phyloP scores from a whole-genome alignment of 2,888 invertebrate species.

The Campoletis raptor region DNA sequence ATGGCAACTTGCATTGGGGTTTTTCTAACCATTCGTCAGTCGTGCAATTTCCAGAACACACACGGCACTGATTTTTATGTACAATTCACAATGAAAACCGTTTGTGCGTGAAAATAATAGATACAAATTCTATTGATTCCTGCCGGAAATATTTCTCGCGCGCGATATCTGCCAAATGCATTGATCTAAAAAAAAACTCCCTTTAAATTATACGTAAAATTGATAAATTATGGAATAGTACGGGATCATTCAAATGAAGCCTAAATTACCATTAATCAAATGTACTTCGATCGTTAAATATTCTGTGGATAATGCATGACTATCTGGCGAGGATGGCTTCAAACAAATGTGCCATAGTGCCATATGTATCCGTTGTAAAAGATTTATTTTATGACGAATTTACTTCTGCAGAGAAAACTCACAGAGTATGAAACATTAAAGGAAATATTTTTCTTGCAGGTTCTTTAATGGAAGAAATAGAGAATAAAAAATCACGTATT shows the following conservation, averaged over 20 bases:
- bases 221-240: not conserved
- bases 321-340: not conserved
- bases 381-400: not conserved
- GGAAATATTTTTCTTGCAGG: conserved; percentile 15
- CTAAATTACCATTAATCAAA: not conserved
- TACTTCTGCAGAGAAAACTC: not conserved
- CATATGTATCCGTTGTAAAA: not conserved
- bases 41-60: conserved; percentile 28
- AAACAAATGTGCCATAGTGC: not conserved
- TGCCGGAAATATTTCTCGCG: not conserved
- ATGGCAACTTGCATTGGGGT: not conserved
- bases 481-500: conserved; percentile 6
- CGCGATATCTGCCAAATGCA: not conserved
- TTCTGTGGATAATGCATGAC: not conserved
- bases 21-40: conserved; percentile 13
- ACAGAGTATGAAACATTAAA: not conserved
- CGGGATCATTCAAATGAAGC: not conserved
- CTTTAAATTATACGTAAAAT: not conserved
- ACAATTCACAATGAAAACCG: conserved; percentile 8
- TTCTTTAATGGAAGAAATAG: not conserved
- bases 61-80: not conserved
- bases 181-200: not conserved
- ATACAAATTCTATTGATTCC: not conserved
- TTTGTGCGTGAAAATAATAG: conserved; percentile 21
- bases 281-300: not conserved